Conservation (phyloP, 2,113 vertebrate genomes). For the Anser brachyrhynchus region DNA sequence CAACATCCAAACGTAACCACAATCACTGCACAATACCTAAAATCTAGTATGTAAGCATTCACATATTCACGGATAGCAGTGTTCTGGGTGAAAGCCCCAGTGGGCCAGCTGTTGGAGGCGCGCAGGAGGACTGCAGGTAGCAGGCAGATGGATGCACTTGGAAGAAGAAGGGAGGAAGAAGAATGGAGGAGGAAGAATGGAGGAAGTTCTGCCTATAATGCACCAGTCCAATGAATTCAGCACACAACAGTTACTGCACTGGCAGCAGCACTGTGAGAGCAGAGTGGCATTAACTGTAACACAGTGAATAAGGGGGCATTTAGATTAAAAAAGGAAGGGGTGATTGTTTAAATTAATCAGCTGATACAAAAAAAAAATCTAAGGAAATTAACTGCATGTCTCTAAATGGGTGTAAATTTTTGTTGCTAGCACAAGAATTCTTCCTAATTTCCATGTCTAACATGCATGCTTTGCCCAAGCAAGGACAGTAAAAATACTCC, state of each 20-base stretch:
- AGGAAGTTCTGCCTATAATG: background rate
- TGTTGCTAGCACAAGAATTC: background rate
- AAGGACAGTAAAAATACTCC: background rate
- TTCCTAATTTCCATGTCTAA: background rate
- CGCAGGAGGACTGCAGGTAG: background rate
- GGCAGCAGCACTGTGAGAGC: background rate
- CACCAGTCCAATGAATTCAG: background rate
- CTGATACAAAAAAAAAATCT: background rate
- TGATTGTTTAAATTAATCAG: constrained; percentile 15
- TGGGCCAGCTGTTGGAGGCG: background rate
- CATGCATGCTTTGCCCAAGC: background rate
- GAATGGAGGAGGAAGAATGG: background rate
- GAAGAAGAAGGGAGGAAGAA: background rate
- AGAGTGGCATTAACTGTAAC: background rate
- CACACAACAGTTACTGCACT: background rate
- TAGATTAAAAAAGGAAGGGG: constrained; percentile 16
- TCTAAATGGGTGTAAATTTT: background rate
- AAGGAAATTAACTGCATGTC: background rate
- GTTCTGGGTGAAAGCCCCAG: background rate
- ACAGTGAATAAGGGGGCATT: background rate
- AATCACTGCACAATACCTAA: background rate
- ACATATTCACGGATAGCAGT: background rate
- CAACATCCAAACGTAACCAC: background rate
- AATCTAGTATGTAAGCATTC: background rate
- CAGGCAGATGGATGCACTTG: background rate